Base-by-base conservation (phyloP, 2,888 invertebrate species). In the Brachyptera putata region DNA sequence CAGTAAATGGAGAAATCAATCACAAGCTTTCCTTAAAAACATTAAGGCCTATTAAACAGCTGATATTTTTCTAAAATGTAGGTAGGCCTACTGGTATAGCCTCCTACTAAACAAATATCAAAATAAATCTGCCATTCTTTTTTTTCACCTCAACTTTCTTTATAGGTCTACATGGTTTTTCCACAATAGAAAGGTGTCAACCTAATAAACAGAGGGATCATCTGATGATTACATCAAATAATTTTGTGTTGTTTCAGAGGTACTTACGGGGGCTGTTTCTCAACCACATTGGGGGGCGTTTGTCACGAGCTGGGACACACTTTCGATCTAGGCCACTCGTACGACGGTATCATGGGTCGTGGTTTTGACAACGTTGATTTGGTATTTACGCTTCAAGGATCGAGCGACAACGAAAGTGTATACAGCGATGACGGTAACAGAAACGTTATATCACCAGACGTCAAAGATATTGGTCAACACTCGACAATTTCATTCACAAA, bases 231-330 rank as follows among this genome's bases (percentile, higher is more conserved):
- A 39, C 9, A 39, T 7, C 39, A 11, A 39, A 14, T 39, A 39
- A 14, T 46, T 9, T 46, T 2, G n/a, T n/a, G n/a, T n/a, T n/a
- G n/a, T n/a, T n/a, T n/a, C n/a, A 80, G 94, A 63, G 87, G 91
- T 36, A 93, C 91, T 1, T 82, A 86, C 68, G 92, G 91, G 62
- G 91, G 89, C 30, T 93, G 94, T 72, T 91, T 89, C 75, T 88
- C 94, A 14, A 93, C 95, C 4, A 93, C 93, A 16, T 76, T 97
- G 39, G 96, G 96, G 14, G 89, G 94, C 14, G 88, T 91, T 7
- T 85, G 94, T 39, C 97, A 97, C 74, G 97, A 97, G 79, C 79
- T 97, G 49, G 92, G 92, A 14, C 97, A 97, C 73, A 91, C 91
- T 0, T 94, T 97, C 74, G 94, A 95, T 75, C 80, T 97, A 60